phyloP scores from a whole-genome alignment of 2,797 vertebrate genomes.

The Pitangus sulphuratus region DNA sequence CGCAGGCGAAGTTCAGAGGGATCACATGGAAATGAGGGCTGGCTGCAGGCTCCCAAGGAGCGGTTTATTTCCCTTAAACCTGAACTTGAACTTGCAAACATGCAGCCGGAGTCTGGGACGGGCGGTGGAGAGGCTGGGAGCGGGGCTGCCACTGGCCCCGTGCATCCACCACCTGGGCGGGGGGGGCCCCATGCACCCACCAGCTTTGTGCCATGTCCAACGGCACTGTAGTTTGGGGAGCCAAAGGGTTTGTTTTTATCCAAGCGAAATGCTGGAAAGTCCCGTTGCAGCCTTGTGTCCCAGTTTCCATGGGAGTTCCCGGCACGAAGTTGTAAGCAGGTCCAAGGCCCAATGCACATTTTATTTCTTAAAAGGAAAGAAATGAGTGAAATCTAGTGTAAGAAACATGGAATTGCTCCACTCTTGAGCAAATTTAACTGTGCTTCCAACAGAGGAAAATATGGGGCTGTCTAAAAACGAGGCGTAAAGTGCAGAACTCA shows the following conservation, averaged over 20 bases:
- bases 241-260: not conserved
- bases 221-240: not conserved
- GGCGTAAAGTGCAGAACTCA: not conserved
- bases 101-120: constrained; percentile 31
- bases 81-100: constrained; percentile 78
- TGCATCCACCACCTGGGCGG: not conserved
- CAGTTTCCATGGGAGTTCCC: not conserved
- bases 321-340: not conserved
- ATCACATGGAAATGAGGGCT: constrained; percentile 77
- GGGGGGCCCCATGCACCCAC: not conserved
- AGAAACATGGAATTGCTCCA: not conserved
- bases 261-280: not conserved
- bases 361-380: constrained; percentile 1
- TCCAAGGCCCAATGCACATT: not conserved
- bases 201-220: accelerated
- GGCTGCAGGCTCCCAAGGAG: constrained; percentile 72
- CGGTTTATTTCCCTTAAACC: constrained; percentile 75
- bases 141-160: not conserved
- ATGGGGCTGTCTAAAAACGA: not conserved
- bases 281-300: not conserved
- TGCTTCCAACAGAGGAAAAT: constrained; percentile 15
- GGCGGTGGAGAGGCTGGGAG: constrained; percentile 11
- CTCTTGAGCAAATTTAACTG: not conserved
- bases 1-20: constrained; percentile 72
- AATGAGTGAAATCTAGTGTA: not conserved